Evolutionary conservation across 2,888 invertebrate species (phyloP).

Genomic region (Dasypogon diadema): DNA sequence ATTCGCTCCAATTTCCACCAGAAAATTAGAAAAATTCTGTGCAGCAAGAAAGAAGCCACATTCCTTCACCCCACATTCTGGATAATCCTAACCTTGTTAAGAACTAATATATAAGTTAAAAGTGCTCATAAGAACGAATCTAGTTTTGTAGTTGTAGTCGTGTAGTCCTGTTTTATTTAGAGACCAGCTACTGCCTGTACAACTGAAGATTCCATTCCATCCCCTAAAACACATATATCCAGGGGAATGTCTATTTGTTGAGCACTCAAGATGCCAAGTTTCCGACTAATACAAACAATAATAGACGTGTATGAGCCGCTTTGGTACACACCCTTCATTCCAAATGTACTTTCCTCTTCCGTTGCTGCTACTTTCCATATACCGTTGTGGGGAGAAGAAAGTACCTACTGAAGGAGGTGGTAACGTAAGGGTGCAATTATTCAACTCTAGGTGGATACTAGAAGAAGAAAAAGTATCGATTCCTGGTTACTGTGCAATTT

Average conservation of each 20-base stretch:
- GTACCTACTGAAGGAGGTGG: constrained; percentile 26
- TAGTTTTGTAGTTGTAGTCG: too few species aligned
- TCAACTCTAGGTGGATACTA: constrained; percentile 35
- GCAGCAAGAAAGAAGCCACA: not conserved
- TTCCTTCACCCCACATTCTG: not conserved
- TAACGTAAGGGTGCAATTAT: constrained; percentile 45
- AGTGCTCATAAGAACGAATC: constrained; percentile 37
- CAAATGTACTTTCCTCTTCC: constrained; percentile 35
- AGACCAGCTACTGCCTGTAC: constrained; percentile 22
- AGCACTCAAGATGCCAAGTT: constrained; percentile 66
- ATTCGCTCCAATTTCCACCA: not conserved
- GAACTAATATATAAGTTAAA: constrained; percentile 43
- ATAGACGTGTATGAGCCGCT: constrained; percentile 58
- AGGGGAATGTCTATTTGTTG: constrained; percentile 63
- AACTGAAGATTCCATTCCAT: constrained; percentile 56
- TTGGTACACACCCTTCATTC: constrained; percentile 28
- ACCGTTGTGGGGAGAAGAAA: constrained; percentile 2
- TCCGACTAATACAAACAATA: constrained; percentile 65
- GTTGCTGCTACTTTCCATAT: not conserved
- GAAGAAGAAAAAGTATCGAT: constrained; percentile 36
- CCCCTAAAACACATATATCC: constrained; percentile 58
- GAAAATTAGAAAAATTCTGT: not conserved
- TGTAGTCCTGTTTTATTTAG: constrained; percentile 33
- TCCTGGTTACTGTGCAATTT: constrained; percentile 14
- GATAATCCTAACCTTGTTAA: constrained; percentile 38